Base-by-base conservation (phyloP, 2,888 invertebrate genomes). In the Camponotus fellah region DNA sequence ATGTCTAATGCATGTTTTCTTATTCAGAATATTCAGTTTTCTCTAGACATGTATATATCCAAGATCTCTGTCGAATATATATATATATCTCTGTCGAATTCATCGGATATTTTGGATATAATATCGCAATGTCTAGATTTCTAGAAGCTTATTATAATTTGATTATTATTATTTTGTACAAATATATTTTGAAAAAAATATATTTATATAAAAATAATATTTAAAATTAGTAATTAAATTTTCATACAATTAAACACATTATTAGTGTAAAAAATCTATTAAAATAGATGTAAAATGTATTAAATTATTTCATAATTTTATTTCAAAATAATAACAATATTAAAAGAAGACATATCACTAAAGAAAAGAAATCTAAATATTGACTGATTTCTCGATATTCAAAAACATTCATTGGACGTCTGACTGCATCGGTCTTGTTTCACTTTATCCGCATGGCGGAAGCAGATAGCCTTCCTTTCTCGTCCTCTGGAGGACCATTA, bases 401-500 rank as follows among this genome's bases (percentile, higher is more conserved):
- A 65, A 65, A 46, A 65, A 40, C 56, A 43, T 40, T 21, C 21
- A 43, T 65, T 32, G 21, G 40, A 65, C 12, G 56, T 77, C 40
- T 53, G 66, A 3, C 43, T 46, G n/a, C 65, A 46, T 65, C 14
- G 17, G 65, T 68, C n/a, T 40, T 46, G 14, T 58, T 65, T 56
- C 53, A 76, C 69, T 76, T 40, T 40, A 53, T 62, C 32, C 37
- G 69, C 43, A 3, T 56, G 60, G 60, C 60, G 65, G 34, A 40
- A 46, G 21, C 17, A 21, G 12, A 21, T 37, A 60, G 37, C 46
- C 26, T 37, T 80, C 26, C 37, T 62, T 40, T 66, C 26, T 49
- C 34, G 17, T 46, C 34, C 64, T 60, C 26, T 17, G 14, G 58
- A 76, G 80, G 46, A 58, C 53, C 34, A 84, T 82, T 76, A 60